Conservation (phyloP, 2,888 invertebrate genomes). For the Machimus atricapillus region DNA sequence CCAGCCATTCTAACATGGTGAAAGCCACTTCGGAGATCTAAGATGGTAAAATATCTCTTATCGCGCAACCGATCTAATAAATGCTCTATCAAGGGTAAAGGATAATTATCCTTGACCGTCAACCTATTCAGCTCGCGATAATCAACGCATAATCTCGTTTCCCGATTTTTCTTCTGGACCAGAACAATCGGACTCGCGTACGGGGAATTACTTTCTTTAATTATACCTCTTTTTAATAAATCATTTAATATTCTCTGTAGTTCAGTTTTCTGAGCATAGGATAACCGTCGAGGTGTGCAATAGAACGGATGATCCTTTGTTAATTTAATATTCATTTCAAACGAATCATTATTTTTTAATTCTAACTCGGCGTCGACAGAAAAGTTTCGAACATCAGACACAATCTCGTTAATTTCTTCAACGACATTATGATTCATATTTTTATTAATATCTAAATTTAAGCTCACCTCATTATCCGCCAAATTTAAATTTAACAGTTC, state of each 20-base stretch:
- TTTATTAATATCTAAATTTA: neutral
- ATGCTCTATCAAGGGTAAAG: slow-evolving; percentile 47
- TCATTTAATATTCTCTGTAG: neutral
- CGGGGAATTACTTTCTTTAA: too few species aligned
- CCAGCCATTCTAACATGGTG: slow-evolving; percentile 39
- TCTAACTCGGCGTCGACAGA: neutral
- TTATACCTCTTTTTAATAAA: neutral
- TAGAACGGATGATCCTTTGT: neutral
- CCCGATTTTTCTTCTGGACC: too few species aligned
- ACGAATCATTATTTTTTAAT: neutral
- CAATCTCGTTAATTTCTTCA: neutral
- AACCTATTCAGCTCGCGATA: neutral
- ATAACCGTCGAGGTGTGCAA: neutral
- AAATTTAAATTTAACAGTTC: neutral
- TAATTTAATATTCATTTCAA: neutral
- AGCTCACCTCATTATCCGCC: neutral
- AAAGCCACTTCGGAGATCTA: slow-evolving; percentile 46
- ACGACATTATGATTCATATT: neutral
- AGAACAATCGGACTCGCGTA: too few species aligned
- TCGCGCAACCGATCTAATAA: slow-evolving; percentile 43
- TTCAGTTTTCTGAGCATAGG: neutral
- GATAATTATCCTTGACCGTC: neutral
- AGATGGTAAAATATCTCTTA: too few species aligned
- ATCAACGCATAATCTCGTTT: too few species aligned
- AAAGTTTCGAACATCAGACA: neutral